Percentiles rank a stretch among this genome's conserved stretches.
Conservation (phyloP, 1,140 invertebrate species). For the Anastrepha obliqua region DNA sequence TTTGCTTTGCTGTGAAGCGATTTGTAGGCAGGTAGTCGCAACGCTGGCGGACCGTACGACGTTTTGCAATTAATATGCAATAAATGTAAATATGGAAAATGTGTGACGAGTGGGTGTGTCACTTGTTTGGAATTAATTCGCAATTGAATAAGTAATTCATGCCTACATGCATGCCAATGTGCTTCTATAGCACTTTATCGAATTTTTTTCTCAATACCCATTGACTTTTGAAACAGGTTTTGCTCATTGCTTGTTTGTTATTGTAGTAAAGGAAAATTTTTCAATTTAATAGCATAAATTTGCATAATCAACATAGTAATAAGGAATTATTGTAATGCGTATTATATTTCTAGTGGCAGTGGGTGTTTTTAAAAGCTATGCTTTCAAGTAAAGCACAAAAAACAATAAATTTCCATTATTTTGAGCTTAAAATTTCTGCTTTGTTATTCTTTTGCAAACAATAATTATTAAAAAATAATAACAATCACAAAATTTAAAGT, state of each 20-base stretch:
- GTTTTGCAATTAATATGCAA: slow-evolving; percentile 32
- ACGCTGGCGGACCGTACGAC: neutral
- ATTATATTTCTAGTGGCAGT: neutral
- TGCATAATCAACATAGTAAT: slow-evolving; percentile 7
- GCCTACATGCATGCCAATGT: neutral
- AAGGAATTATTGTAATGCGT: neutral
- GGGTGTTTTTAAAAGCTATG: neutral
- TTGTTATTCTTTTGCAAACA: too few relatives aligned
- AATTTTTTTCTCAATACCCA: neutral
- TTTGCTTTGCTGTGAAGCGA: neutral
- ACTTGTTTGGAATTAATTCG: slow-evolving; percentile 6
- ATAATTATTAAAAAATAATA: too few relatives aligned
- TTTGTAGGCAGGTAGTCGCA: neutral
- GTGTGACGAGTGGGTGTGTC: slow-evolving; percentile 37
- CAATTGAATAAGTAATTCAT: slow-evolving; percentile 43
- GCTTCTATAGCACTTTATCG: neutral
- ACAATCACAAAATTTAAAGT: too few relatives aligned
- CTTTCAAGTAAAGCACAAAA: too few relatives aligned
- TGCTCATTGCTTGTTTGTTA: neutral
- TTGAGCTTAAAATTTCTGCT: too few relatives aligned
- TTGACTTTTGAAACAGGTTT: neutral
- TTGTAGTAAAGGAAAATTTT: slow-evolving; percentile 15
- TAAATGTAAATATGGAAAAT: slow-evolving; percentile 42
- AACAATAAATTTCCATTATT: too few relatives aligned
- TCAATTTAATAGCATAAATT: neutral